Percentiles rank a stretch among this genome's conserved stretches.
phyloP scores from a whole-genome alignment of 1,140 invertebrate genomes.

The Ooceraea biroi region DNA sequence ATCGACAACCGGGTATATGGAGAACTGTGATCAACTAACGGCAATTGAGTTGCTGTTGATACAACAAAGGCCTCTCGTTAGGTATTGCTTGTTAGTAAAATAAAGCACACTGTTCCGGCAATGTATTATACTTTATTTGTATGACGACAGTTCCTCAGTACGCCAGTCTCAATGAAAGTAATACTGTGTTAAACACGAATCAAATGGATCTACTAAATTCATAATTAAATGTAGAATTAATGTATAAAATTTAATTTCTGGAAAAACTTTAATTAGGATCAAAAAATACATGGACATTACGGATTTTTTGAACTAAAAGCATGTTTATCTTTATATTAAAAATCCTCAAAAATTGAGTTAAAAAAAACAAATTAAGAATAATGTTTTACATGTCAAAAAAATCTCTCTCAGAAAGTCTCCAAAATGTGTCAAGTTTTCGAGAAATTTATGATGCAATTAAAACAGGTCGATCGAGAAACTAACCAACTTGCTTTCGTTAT shows the following conservation, averaged over 20 bases:
- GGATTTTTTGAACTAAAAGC: too few species aligned
- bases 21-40: constrained; percentile 36
- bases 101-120: background rate
- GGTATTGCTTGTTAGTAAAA: constrained; percentile 37
- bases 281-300: too few species aligned
- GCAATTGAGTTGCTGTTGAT: constrained; percentile 23
- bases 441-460: background rate
- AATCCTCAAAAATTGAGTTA: too few species aligned
- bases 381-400: too few species aligned
- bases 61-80: constrained; percentile 49
- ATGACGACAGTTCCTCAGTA: background rate
- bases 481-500: background rate
- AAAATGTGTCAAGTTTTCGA: background rate
- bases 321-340: too few species aligned
- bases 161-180: constrained; percentile 9
- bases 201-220: background rate
- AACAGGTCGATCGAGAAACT: background rate
- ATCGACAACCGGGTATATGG: constrained; percentile 26
- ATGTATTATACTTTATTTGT: background rate
- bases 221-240: background rate
- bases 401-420: too few species aligned
- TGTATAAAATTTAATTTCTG: too few species aligned
- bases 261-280: too few species aligned
- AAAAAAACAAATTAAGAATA: too few species aligned
- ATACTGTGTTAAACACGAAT: background rate